phyloP scores from a whole-genome alignment of 1,140 invertebrate species.

The Brachionus manjavacas region DNA sequence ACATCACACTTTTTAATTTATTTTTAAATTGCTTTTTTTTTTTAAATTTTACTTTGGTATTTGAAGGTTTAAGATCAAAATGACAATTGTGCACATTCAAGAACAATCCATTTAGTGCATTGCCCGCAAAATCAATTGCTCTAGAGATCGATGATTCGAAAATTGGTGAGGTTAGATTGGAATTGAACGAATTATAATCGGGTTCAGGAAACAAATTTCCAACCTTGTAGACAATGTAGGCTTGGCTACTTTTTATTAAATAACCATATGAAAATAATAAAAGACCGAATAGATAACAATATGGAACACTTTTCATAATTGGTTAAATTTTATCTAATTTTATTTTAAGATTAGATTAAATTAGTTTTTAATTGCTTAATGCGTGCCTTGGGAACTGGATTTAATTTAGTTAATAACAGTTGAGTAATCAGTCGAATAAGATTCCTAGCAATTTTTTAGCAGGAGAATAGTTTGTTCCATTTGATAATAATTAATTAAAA shows the following conservation, averaged over 20 bases:
- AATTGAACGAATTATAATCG: background rate
- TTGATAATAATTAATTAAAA: constrained; percentile 14
- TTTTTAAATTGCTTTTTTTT: background rate
- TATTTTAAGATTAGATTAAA: background rate
- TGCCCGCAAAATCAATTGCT: background rate
- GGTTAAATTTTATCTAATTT: background rate
- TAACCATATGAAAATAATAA: background rate
- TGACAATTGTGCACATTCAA: background rate
- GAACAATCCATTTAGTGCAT: background rate
- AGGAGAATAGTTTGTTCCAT: background rate
- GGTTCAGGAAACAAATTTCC: background rate
- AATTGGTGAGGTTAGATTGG: background rate
- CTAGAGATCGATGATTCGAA: background rate
- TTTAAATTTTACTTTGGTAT: background rate
- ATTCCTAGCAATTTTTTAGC: background rate
- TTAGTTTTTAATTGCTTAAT: background rate
- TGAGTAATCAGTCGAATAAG: background rate
- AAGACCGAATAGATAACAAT: background rate
- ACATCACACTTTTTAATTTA: constrained; percentile 31
- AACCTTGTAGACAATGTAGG: background rate
- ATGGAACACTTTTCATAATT: background rate
- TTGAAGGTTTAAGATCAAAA: background rate
- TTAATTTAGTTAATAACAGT: background rate
- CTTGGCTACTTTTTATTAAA: background rate
- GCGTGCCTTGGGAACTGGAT: background rate